phyloP scores from a whole-genome alignment of 1,140 invertebrate species.

The Ladona fulva region DNA sequence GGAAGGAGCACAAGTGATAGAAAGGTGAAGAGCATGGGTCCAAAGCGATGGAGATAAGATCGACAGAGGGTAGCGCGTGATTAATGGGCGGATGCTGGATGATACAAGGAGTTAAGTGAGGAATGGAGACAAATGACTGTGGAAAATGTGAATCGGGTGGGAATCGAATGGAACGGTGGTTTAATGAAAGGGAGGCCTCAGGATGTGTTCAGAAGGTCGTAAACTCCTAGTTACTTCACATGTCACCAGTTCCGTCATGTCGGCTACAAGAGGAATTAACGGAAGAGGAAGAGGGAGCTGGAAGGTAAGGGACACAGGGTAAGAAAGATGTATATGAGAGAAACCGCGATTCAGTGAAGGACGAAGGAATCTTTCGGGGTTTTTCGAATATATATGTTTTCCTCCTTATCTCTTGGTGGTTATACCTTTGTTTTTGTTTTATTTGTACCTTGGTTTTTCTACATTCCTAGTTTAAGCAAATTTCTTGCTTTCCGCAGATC shows the following conservation, averaged over 20 bases:
- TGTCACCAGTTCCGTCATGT: too few species aligned
- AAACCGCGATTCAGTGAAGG: too few species aligned
- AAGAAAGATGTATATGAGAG: not conserved
- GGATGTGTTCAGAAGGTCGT: too few species aligned
- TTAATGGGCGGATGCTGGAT: not conserved
- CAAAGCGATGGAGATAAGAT: not conserved
- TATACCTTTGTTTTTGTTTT: too few species aligned
- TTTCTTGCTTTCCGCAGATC: too few species aligned
- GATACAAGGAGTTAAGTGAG: slow-evolving; percentile 9
- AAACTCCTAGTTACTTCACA: too few species aligned
- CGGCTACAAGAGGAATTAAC: not conserved
- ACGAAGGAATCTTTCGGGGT: too few species aligned
- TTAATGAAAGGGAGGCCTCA: not conserved
- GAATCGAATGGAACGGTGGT: not conserved
- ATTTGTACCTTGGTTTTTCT: too few species aligned
- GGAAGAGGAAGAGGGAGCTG: not conserved
- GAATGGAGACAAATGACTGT: not conserved
- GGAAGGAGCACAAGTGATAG: slow-evolving; percentile 3
- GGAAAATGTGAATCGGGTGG: not conserved
- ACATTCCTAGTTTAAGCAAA: too few species aligned
- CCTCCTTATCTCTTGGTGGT: too few species aligned
- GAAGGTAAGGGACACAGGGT: not conserved
- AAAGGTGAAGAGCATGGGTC: not conserved
- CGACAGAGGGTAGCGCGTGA: not conserved
- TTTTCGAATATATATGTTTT: too few species aligned